A percentile compares a stretch with the other conserved stretches of the same genome.
These are phyloP conservation scores for Epinotia brunnichana DNA, from an alignment of 2,888 invertebrate species.

Conservation along the genomic window DNA sequence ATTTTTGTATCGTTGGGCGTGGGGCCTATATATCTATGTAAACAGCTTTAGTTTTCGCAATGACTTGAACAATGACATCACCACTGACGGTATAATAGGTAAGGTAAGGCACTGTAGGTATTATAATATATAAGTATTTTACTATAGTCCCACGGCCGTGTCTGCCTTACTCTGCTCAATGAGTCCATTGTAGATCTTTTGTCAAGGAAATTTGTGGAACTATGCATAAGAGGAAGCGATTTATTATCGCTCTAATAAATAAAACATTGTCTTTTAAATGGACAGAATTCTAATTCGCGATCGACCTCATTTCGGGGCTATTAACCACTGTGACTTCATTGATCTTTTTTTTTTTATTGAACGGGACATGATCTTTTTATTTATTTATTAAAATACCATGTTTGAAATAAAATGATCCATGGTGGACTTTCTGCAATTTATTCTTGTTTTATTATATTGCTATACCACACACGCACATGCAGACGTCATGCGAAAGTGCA, in stretches of 20 bases:
- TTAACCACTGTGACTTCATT: neutral
- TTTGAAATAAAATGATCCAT: too few species aligned
- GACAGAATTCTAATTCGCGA: neutral
- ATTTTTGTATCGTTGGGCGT: neutral
- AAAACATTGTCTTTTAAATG: neutral
- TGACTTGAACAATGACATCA: constrained; percentile 28
- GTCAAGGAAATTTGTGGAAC: constrained; percentile 50
- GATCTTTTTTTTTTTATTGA: too few species aligned
- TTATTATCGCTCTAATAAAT: neutral
- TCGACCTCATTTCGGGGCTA: neutral
- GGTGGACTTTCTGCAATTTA: too few species aligned
- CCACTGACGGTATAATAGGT: neutral
- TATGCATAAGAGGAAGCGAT: constrained; percentile 40
- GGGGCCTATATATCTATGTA: neutral
- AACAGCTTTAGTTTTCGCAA: neutral
- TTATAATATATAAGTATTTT: neutral
- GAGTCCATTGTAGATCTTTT: constrained; percentile 54
- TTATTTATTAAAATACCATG: too few species aligned
- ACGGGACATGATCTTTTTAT: too few species aligned
- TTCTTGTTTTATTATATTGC: too few species aligned
- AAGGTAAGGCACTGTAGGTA: too few species aligned
- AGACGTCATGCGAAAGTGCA: too few species aligned
- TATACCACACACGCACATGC: too few species aligned
- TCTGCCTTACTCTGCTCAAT: constrained; percentile 49
- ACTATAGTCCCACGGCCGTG: constrained; percentile 19